These are phyloP conservation scores for Perccottus glenii DNA, from an alignment of 2,113 vertebrate genomes.

Conservation along the genomic window DNA sequence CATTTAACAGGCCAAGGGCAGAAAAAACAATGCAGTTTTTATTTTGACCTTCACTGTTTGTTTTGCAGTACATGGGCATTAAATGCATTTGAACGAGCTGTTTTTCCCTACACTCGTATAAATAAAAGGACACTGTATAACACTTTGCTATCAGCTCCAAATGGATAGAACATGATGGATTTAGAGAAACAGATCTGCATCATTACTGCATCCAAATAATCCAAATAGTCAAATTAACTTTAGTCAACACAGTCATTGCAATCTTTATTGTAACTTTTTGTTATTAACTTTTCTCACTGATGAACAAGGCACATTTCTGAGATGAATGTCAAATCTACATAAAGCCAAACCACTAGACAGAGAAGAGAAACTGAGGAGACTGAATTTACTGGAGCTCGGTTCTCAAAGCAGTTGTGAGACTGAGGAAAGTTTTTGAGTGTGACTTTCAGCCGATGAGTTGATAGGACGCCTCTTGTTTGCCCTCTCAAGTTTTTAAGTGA, in stretches of 20 bases:
- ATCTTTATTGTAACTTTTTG: too few species aligned
- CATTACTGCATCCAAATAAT: too few species aligned
- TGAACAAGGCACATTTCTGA: constrained; percentile 14
- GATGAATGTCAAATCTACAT: constrained; percentile 22
- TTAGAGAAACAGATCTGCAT: too few species aligned
- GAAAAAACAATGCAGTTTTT: background rate
- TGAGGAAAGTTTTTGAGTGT: background rate
- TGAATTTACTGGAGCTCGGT: constrained; percentile 20
- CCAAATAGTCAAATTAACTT: too few species aligned
- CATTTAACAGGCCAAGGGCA: background rate
- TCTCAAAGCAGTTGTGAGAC: constrained; percentile 9
- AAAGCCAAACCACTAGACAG: constrained; percentile 9
- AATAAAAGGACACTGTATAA: background rate
- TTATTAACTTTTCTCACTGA: too few species aligned
- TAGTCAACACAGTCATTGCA: too few species aligned
- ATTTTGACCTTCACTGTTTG: background rate
- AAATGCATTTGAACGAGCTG: background rate
- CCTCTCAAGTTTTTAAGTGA: constrained; percentile 26
- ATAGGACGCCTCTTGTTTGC: constrained; percentile 26
- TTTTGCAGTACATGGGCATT: background rate
- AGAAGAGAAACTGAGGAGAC: constrained; percentile 12
- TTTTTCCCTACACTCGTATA: background rate
- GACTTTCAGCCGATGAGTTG: constrained; percentile 21
- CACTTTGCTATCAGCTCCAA: too few species aligned
- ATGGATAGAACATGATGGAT: too few species aligned